Base-by-base conservation (phyloP, 1,140 invertebrate genomes). In the Heliothis virescens region DNA sequence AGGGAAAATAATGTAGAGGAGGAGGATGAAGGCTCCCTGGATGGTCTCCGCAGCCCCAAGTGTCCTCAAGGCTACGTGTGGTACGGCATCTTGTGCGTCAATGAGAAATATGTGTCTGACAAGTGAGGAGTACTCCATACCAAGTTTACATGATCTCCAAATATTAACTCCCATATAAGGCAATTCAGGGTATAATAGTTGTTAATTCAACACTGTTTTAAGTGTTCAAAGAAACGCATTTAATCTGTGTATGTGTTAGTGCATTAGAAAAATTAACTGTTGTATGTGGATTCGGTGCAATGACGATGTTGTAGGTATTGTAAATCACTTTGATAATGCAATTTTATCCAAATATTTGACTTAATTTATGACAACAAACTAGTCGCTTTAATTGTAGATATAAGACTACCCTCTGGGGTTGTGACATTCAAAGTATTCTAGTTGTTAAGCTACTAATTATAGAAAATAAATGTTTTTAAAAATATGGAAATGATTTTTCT, bases 181-280 rank as follows among this genome's bases (percentile, higher is more conserved):
- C 26, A 29, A 21, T 29, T 47, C 29, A 15, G 47, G 47, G n/a
- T 21, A 10, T 15, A 10, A 11, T 48, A 67, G n/a, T 48, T 12
- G 10, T 57, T 48, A 34, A 4, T 41, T 57, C 10, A 57, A 73
- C 72, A 74, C 72, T 75, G 72, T 75, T 75, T 62, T 62, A 75
- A 75, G 72, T 75, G 72, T 62, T 48, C 5, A 12, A 34, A n/a
- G 3, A 71, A 4, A 16, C 52, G 16, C 21, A 69, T 69, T 69
- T 52, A 67, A 67, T 59, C 29, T 59, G 18, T 69, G 48, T 69
- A 69, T 52, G 26, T 69, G 26, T 15, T 21, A 52, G 26, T 41
- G 34, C 15, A 29, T 63, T 11, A 34, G 5, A 12, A 53, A 26
- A 69, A 52, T 29, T 52, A n/a, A 69, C 13, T 67, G 41, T 69